A percentile compares a stretch with the other conserved stretches of the same genome.
Evolutionary conservation across 2,113 vertebrate genomes (phyloP).

Genomic region (Hassar affinis): DNA sequence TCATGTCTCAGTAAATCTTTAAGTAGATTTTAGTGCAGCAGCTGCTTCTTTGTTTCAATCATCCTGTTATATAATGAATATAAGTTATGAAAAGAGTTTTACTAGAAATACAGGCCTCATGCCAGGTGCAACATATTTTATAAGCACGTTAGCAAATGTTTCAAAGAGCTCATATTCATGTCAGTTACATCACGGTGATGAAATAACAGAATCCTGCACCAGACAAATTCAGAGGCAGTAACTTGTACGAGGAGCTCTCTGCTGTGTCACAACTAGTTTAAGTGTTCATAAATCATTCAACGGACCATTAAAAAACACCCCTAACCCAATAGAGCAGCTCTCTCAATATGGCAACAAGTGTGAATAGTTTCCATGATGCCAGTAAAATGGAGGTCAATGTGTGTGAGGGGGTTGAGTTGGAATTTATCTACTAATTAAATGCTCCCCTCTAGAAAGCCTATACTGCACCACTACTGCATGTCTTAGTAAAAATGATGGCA

Average conservation of each 20-base stretch:
- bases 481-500: not conserved
- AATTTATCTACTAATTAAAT: not conserved
- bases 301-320: conserved; percentile 5
- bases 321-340: not conserved
- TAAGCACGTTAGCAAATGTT: conserved; percentile 10
- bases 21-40: not conserved
- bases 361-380: conserved; percentile 30
- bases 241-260: conserved; percentile 3
- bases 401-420: not conserved
- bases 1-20: not conserved
- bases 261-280: conserved; percentile 9
- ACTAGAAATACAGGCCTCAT: not conserved
- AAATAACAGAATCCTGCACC: not conserved
- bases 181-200: not conserved
- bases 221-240: conserved; percentile 14
- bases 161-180: not conserved
- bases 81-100: too few species aligned
- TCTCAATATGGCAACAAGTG: conserved; percentile 23
- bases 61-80: not conserved
- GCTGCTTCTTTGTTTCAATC: not conserved
- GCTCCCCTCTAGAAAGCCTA: not conserved
- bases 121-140: conserved; percentile 1
- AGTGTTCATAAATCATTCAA: conserved; percentile 37
- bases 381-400: too few species aligned
- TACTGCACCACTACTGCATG: not conserved